A percentile compares a stretch with the other conserved stretches of the same genome.
These are phyloP conservation scores for Heliothis subflexa DNA, from an alignment of 1,140 invertebrate species.

Conservation along the genomic window DNA sequence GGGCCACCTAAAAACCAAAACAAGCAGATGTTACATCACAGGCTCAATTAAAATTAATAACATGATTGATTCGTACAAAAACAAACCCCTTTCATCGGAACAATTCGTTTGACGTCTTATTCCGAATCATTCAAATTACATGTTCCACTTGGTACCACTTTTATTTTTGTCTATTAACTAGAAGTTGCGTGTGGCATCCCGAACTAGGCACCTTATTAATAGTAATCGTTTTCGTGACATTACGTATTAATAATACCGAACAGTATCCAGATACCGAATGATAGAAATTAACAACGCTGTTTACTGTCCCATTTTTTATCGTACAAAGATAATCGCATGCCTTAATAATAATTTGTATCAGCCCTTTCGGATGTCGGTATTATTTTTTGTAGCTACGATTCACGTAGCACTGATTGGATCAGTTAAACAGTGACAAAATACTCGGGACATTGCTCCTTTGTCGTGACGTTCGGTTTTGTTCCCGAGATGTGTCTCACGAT, in stretches of 20 bases:
- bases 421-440: slow-evolving; percentile 84
- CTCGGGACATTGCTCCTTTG: slow-evolving; percentile 76
- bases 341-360: slow-evolving; percentile 77
- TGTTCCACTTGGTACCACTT: slow-evolving; percentile 62
- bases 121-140: slow-evolving; percentile 74
- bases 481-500: slow-evolving; percentile 79
- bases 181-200: slow-evolving; percentile 64
- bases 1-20: slow-evolving; percentile 27
- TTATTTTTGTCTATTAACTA: slow-evolving; percentile 62
- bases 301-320: slow-evolving; percentile 61
- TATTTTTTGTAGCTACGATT: slow-evolving; percentile 64
- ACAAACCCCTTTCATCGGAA: slow-evolving; percentile 68
- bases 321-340: slow-evolving; percentile 69
- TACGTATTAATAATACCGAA: slow-evolving; percentile 62
- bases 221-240: slow-evolving; percentile 67
- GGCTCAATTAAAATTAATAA: slow-evolving; percentile 80
- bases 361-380: slow-evolving; percentile 70
- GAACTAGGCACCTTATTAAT: slow-evolving; percentile 56
- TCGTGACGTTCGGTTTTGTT: slow-evolving; percentile 72
- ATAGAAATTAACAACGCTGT: slow-evolving; percentile 67
- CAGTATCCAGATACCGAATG: slow-evolving; percentile 60
- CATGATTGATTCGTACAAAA: slow-evolving; percentile 76
- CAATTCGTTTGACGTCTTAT: slow-evolving; percentile 80
- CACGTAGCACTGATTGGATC: slow-evolving; percentile 72
- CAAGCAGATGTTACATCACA: slow-evolving; percentile 68